Evolutionary conservation across 1,140 invertebrate species (phyloP), one percentile per base, ranked within the genome.

Genomic region (Acromyrmex heyeri): DNA sequence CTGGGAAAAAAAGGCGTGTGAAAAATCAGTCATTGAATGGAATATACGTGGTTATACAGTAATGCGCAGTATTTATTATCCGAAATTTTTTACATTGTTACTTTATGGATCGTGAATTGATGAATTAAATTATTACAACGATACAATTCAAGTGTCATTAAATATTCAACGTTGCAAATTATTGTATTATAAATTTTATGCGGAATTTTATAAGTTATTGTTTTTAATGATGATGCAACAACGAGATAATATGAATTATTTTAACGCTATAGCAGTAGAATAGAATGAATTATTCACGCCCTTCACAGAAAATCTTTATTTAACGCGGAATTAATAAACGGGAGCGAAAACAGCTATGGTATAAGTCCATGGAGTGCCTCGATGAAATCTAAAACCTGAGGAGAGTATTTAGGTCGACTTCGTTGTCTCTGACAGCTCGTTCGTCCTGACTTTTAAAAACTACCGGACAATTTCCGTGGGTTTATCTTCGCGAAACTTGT

Each of bases 381-480:
- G 85, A 86, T 38, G 50, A 59, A 34, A 53, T 16, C 44, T 34
- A 86, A 89, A 88, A 24, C 21, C 72, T 14, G 38, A 21, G 16
- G 21, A 69, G 75, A 57, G 73, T 79, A 75, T 87, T 87, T 85
- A 77, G 38, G 70, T 69, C 72, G 57, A 24, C 59, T 61, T 70
- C 53, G 81, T 77, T 85, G 44, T 30, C 18, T 65, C 48, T 50
- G 53, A 72, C 79, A 83, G 14, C 55, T 14, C 44, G 61, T 81
- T 78, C 53, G 21, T 77, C 70, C 30, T 44, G 72, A 78, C 72
- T 90, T 90, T 78, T 86, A 82, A 77, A 77, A 86, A 55, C 55
- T 62, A 57, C 59, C 59, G 61, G 76, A 86, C 88, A 90, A 88
- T 90, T 83, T 72, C 85, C 69, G 87, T 53, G 75, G 75, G 88